Evolutionary conservation across 2,797 vertebrate species (phyloP).

Genomic region (Pogoniulus pusillus): DNA sequence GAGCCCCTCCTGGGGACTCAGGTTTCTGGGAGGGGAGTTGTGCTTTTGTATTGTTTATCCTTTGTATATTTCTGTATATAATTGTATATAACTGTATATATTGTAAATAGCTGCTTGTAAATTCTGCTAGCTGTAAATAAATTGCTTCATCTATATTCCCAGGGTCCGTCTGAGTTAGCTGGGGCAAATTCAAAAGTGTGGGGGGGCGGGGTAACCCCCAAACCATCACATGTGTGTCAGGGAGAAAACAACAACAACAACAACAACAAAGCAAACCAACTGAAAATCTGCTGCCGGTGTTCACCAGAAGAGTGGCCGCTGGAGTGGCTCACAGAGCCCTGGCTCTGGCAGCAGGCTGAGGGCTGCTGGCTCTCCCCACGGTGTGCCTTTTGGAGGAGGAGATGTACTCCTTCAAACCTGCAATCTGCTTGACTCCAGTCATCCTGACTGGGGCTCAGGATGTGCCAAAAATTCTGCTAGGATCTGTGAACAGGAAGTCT

Average conservation of each 20-base stretch:
- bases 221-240: constrained; percentile 30
- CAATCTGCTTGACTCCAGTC: constrained; percentile 48
- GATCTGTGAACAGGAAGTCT: constrained; percentile 47
- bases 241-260: not conserved
- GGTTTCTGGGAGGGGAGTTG: no score
- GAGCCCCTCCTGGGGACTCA: no score
- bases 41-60: no score
- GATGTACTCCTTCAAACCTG: constrained; percentile 40
- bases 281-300: constrained; percentile 18
- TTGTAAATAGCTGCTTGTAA: no score
- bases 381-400: constrained; percentile 27
- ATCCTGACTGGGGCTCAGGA: constrained; percentile 16
- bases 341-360: constrained; percentile 6
- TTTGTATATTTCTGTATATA: no score
- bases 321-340: not conserved
- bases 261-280: not conserved
- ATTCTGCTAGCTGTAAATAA: no score
- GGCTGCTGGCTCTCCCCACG: not conserved
- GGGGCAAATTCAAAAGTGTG: no score
- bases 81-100: no score
- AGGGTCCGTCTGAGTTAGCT: no score
- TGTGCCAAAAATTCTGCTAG: constrained; percentile 57
- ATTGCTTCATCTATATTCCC: no score
- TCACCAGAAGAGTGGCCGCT: constrained; percentile 29
- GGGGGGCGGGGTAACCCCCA: no score